phyloP scores from a whole-genome alignment of 2,113 vertebrate species.

The Mesembrinibis cayennensis region DNA sequence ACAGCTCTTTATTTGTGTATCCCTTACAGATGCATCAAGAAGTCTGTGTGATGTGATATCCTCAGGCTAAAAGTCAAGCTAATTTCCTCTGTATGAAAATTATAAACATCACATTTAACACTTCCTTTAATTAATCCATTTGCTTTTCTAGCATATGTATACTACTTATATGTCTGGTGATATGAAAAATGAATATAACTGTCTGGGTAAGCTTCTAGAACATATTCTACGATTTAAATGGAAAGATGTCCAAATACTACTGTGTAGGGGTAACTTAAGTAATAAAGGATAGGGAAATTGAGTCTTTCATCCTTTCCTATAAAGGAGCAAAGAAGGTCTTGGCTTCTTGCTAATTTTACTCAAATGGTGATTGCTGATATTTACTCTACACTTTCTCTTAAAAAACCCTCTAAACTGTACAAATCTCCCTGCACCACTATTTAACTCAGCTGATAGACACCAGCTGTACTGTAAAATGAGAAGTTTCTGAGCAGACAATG shows the following conservation, averaged over 20 bases:
- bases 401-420: not conserved
- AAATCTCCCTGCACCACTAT: not conserved
- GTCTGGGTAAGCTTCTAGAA: not conserved
- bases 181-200: not conserved
- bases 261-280: not conserved
- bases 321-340: not conserved
- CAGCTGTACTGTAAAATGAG: slow-evolving; percentile 15
- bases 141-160: not conserved
- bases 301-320: not conserved
- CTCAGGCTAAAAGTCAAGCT: not conserved
- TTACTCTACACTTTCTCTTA: not conserved
- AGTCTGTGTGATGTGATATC: not conserved
- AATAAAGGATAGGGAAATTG: not conserved
- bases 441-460: not conserved
- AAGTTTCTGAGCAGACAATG: slow-evolving; percentile 16
- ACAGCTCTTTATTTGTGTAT: not conserved
- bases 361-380: not conserved
- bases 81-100: not conserved
- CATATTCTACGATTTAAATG: not conserved
- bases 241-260: not conserved
- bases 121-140: slow-evolving; percentile 10
- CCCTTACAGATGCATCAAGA: not conserved
- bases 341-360: not conserved
- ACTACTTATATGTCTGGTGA: not conserved
- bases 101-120: not conserved